A percentile compares a stretch with the other conserved stretches of the same genome.
phyloP scores from a whole-genome alignment of 2,113 vertebrate genomes.

The Hemichromis elongatus region DNA sequence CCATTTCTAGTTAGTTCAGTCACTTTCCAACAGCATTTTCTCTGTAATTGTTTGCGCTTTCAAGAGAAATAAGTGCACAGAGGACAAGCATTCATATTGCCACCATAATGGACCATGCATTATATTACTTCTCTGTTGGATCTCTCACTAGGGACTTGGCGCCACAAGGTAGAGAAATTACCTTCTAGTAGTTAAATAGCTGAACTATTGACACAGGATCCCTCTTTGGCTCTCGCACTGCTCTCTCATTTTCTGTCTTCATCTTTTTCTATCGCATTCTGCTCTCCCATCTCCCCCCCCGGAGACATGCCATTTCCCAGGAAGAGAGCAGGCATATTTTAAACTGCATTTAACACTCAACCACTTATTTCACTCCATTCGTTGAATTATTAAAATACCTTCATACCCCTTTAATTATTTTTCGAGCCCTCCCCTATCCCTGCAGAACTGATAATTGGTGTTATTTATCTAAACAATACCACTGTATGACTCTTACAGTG shows the following conservation, averaged over 20 bases:
- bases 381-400: conserved; percentile 62
- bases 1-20: background rate
- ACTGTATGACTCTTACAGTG: conserved; percentile 48
- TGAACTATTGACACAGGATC: conserved; percentile 40
- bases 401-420: conserved; percentile 63
- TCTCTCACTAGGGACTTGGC: conserved; percentile 18
- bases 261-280: background rate
- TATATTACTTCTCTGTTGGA: conserved; percentile 5
- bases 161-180: conserved; percentile 42
- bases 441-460: conserved; percentile 65
- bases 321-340: conserved; percentile 48
- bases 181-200: conserved; percentile 49
- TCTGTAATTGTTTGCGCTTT: conserved; percentile 37
- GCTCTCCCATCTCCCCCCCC: conserved; percentile 3
- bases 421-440: conserved; percentile 38
- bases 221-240: background rate
- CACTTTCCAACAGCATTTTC: conserved; percentile 4
- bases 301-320: conserved; percentile 48
- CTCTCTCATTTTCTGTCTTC: background rate
- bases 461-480: conserved; percentile 75
- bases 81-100: conserved; percentile 22
- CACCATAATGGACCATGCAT: conserved; percentile 21
- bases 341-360: conserved; percentile 63
- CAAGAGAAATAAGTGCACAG: background rate
- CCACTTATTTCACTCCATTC: conserved; percentile 49